A percentile compares a stretch with the other conserved stretches of the same genome.
phyloP scores from a whole-genome alignment of 2,888 invertebrate genomes.

The Linnaemya vulpina region DNA sequence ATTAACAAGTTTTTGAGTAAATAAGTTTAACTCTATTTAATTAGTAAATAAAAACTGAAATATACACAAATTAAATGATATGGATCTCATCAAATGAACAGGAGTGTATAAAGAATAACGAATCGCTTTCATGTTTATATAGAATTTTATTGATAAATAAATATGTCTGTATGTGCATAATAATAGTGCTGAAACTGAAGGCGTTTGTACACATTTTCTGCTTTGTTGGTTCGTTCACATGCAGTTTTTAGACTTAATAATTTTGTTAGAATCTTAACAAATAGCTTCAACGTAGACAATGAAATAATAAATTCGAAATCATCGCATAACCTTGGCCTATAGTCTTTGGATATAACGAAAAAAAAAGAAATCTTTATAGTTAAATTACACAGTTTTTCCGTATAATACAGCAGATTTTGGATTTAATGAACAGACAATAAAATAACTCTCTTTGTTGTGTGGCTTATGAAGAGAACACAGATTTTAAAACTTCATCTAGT shows the following conservation, averaged over 20 bases:
- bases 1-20: too few relatives aligned
- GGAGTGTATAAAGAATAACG: neutral
- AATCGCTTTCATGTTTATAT: neutral
- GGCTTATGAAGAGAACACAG: too few relatives aligned
- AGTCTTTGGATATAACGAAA: conserved; percentile 2
- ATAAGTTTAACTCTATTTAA: too few relatives aligned
- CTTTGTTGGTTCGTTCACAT: conserved; percentile 20
- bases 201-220: conserved; percentile 4
- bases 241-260: conserved; percentile 5
- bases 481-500: too few relatives aligned
- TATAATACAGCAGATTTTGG: neutral
- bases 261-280: conserved; percentile 16
- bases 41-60: too few relatives aligned
- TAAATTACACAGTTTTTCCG: neutral
- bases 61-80: neutral
- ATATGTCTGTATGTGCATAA: neutral
- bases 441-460: neutral
- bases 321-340: conserved; percentile 37
- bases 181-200: neutral
- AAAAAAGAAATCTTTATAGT: neutral
- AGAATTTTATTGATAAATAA: neutral
- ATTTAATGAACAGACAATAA: neutral
- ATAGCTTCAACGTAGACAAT: conserved; percentile 33
- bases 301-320: conserved; percentile 24
- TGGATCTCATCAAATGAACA: neutral